A percentile compares a stretch with the other conserved stretches of the same genome.
Conservation (phyloP, 2,797 vertebrate species). For the Heliangelus exortis region DNA sequence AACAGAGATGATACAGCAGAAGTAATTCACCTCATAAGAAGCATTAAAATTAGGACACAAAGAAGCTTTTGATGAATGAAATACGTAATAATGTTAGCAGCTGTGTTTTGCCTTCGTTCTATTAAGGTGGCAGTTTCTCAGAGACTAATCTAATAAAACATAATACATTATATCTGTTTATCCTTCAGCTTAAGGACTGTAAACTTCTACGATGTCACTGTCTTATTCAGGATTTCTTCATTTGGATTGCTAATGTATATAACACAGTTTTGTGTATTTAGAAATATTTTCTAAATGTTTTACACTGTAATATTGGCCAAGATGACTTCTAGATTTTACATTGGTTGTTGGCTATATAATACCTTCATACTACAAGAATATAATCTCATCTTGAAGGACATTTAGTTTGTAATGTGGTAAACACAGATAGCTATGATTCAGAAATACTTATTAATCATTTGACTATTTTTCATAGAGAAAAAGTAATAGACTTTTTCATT, state of each 20-base stretch:
- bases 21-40: neutral
- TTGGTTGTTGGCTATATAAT: neutral
- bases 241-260: neutral
- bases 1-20: neutral
- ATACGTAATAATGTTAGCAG: neutral
- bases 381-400: neutral
- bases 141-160: neutral
- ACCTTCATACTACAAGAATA: neutral
- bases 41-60: neutral
- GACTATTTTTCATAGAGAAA: neutral
- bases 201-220: neutral
- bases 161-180: neutral
- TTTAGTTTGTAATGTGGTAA: neutral
- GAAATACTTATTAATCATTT: neutral
- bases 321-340: neutral
- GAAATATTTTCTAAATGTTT: neutral
- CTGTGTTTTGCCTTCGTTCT: neutral
- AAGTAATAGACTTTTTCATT: rapidly evolving
- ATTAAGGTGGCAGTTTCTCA: neutral
- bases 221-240: neutral
- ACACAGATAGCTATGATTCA: neutral
- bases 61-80: conserved; percentile 17
- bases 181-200: neutral
- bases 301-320: neutral
- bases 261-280: neutral